Evolutionary conservation across 2,113 vertebrate species (phyloP).

Genomic region (Albula glossodonta): DNA sequence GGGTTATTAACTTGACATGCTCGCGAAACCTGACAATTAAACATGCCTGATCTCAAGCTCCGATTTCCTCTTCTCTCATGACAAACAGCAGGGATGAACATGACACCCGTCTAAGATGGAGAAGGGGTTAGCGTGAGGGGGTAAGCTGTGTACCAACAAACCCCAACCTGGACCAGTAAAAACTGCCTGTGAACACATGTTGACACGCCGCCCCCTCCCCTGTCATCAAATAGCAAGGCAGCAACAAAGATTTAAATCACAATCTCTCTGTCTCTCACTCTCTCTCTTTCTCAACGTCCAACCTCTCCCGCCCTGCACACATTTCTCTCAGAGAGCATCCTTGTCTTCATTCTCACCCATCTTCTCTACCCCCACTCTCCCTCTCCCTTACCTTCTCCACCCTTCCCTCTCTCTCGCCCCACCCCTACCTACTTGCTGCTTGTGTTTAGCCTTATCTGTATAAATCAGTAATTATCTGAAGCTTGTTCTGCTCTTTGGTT

Average conservation of each 20-base stretch:
- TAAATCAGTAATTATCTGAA: slow-evolving; percentile 29
- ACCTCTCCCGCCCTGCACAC: not conserved
- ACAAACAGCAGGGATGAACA: not conserved
- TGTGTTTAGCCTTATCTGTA: slow-evolving; percentile 12
- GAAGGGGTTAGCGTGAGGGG: not conserved
- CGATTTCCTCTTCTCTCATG: not conserved
- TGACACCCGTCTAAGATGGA: not conserved
- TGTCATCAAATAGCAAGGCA: no score
- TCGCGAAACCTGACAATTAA: slow-evolving; percentile 26
- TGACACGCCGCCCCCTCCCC: no score
- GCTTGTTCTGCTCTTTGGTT: slow-evolving; percentile 26
- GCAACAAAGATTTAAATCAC: no score
- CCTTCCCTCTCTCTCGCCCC: not conserved
- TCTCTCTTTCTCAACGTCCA: no score
- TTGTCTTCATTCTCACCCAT: not conserved
- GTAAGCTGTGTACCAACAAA: not conserved
- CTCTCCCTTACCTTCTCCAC: no score
- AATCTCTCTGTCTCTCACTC: not conserved
- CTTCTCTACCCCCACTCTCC: not conserved
- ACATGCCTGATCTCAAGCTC: not conserved
- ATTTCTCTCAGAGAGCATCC: not conserved
- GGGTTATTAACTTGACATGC: not conserved
- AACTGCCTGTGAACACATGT: not conserved
- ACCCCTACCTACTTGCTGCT: no score
- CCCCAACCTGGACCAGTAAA: not conserved